Evolutionary conservation across 2,888 invertebrate species (phyloP), one percentile per base, ranked within the genome.

Genomic region (Ctenicera cuprea): DNA sequence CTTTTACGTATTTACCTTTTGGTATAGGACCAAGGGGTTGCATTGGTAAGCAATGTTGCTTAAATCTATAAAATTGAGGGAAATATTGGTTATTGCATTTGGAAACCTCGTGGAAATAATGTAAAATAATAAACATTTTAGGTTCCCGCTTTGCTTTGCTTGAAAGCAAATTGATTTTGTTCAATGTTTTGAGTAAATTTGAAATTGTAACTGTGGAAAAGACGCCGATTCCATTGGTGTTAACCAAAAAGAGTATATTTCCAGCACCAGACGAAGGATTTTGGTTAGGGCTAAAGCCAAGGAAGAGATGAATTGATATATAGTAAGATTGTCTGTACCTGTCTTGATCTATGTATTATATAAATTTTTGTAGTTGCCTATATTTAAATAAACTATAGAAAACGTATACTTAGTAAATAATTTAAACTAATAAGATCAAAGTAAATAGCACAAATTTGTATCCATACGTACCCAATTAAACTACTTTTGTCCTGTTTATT

Each of bases 1-100:
- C 89, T 0, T 88, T 88, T 79, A 81, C 88, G 64, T 90, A 88
- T 77, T 74, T 90, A 45, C 88, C 90, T 0, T 90, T 90, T 81
- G 90, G 90, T 48, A 57, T 78, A 8, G 86, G 86, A 0, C 86
- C 86, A 9, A 76, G 85, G 71, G 82, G 81, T 67, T 87, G 86
- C 66, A 83, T 87, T 65, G 86, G 86, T 82, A 50, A 72, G 71
- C 12, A 33, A 8, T 38, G 3, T 3, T 33, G 4, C 9, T 9
- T 5, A 33, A 8, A 3, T 26, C 26, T 26, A 26, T 5, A 26
- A 26, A 5, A 26, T 26, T 26, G 2, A 2, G 5, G 26, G 26
- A 26, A 2, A 5, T 26, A 3, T 26, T 26, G n/a, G n/a, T n/a
- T n/a, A n/a, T n/a, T n/a, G n/a, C n/a, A n/a, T n/a, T n/a, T n/a